Base-by-base conservation (phyloP, 2,113 vertebrate species). In the Vulpes vulpes region DNA sequence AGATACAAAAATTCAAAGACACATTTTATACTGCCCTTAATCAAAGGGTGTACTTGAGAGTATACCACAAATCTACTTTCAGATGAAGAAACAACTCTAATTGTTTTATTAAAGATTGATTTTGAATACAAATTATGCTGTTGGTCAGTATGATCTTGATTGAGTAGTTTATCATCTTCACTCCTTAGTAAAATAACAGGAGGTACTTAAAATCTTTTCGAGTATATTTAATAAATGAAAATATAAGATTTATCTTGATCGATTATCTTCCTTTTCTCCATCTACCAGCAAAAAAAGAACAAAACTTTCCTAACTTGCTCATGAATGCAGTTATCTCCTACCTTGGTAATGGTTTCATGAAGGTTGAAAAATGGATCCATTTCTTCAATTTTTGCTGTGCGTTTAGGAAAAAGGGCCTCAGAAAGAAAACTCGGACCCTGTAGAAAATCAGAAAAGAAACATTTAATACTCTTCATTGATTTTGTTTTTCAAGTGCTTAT, bases 261-360 rank as follows among this genome's bases (percentile, higher is more conserved):
- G 16, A 3, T 64, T 94, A 35, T 59, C 88, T 79, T 94, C 1
- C 10, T 86, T 78, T 73, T 1, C 11, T 43, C 2, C 14, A 76
- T 35, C 2, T 53, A 20, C 15, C 11, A 64, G 43, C 4, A 60
- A 53, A 49, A 49, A 49, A 35, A 38, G 20, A 16, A 65, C 5
- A 85, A 55, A 73, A 64, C 4, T 49, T 71, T 16, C n/a, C 35
- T 15, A 95, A 49, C 5, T 5, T 22, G 2, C 15, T 84, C 12
- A 49, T n/a, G 60, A 71, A 60, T 17, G 16, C 17, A 32, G 94
- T 89, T 17, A 27, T 95, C 35, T 15, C 98, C 97, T 99, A 99
- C 99, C 99, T 99, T 99, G 57, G 99, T 99, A 97, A 99, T 98
- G 76, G 98, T 99, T 97, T 99, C 99, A 0, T 99, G 99, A 92